Evolutionary conservation across 2,888 invertebrate species (phyloP).

Genomic region (Sminthurides aquaticus): DNA sequence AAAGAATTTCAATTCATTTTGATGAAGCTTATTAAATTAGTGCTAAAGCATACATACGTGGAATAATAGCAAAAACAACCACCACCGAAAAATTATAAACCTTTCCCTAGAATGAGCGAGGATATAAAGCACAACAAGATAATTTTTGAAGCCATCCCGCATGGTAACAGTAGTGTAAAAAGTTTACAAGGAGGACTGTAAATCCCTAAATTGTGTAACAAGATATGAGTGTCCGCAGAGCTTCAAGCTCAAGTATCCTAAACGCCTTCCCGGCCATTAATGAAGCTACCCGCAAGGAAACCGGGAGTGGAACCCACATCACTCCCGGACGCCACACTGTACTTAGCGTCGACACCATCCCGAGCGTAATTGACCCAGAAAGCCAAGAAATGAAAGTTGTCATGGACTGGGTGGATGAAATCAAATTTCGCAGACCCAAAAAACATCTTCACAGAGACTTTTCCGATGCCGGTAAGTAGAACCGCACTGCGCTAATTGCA

Average conservation of each 20-base stretch:
- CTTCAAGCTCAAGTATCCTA: neutral
- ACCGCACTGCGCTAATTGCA: no score
- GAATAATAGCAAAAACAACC: no score
- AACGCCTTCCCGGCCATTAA: neutral
- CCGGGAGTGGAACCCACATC: neutral
- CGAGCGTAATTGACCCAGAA: neutral
- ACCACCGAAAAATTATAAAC: no score
- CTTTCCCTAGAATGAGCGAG: no score
- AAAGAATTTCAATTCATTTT: no score
- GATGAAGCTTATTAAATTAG: no score
- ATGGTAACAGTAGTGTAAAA: no score
- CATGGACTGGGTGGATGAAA: slow-evolving; percentile 30
- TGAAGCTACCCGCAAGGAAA: neutral
- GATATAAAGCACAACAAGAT: no score
- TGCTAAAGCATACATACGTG: no score
- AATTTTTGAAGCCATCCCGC: no score
- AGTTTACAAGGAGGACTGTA: no score
- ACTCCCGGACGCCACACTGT: neutral
- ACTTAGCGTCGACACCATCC: neutral
- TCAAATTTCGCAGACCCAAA: slow-evolving; percentile 30
- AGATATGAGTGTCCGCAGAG: neutral
- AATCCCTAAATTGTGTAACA: neutral
- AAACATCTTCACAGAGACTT: slow-evolving; percentile 39
- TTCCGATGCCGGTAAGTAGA: slow-evolving; percentile 31
- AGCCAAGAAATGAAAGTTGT: slow-evolving; percentile 3